These are phyloP conservation scores for Anthopleura sola DNA, from an alignment of 64 coral and sea anemone genomes.

Conservation along the genomic window DNA sequence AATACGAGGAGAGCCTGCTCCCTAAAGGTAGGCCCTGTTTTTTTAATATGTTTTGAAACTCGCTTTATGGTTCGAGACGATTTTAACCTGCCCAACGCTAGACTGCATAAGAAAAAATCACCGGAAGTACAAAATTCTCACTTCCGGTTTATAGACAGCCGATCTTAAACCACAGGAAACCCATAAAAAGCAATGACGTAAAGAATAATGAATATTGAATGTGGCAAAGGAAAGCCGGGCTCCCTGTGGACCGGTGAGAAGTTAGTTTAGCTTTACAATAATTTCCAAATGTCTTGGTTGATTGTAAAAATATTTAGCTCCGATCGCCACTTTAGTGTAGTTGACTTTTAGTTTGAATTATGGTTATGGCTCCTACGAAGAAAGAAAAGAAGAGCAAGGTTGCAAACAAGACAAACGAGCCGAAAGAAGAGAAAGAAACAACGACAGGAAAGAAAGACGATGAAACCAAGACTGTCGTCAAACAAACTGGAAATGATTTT, in stretches of 20 bases:
- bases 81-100: too few relatives aligned
- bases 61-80: too few relatives aligned
- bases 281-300: background rate
- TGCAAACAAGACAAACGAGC: background rate
- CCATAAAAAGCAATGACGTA: too few relatives aligned
- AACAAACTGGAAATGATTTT: background rate
- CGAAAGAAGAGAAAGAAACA: background rate
- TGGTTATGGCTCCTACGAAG: background rate
- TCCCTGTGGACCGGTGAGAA: too few relatives aligned
- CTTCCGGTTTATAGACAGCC: constrained; percentile 4
- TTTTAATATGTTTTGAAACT: too few relatives aligned
- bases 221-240: background rate
- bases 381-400: constrained; percentile 18
- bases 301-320: background rate
- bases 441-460: background rate
- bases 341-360: background rate
- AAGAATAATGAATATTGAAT: too few relatives aligned
- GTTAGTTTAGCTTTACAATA: too few relatives aligned
- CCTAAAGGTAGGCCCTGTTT: too few relatives aligned
- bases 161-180: too few relatives aligned
- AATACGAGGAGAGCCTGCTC: too few relatives aligned
- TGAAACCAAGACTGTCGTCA: background rate
- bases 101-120: too few relatives aligned
- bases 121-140: background rate
- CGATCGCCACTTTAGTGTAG: background rate